These are phyloP conservation scores for Shinisaurus crocodilurus DNA, from an alignment of 2,113 vertebrate species.

Conservation along the genomic window DNA sequence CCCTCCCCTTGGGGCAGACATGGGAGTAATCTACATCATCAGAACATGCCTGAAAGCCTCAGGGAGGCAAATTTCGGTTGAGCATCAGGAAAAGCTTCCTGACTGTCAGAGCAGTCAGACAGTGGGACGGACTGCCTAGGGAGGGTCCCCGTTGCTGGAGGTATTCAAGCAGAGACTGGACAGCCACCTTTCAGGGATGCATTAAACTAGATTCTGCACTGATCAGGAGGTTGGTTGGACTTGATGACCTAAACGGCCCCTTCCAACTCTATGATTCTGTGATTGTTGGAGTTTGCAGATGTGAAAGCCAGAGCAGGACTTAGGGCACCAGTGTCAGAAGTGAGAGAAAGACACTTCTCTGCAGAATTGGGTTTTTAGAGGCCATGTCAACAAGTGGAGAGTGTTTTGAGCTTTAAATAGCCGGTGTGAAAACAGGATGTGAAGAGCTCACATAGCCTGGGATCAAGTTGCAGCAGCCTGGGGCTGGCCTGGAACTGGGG, in stretches of 20 bases:
- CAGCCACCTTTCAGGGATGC: too few relatives aligned
- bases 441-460: not conserved
- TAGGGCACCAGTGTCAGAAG: not conserved
- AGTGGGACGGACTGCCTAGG: too few relatives aligned
- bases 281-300: not conserved
- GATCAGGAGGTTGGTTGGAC: too few relatives aligned
- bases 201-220: too few relatives aligned
- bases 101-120: too few relatives aligned
- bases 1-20: not conserved
- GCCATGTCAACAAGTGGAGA: not conserved
- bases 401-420: slow-evolving; percentile 36
- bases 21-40: not conserved
- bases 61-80: too few relatives aligned
- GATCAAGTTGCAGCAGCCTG: slow-evolving; percentile 13
- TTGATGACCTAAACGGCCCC: too few relatives aligned
- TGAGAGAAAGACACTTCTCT: not conserved
- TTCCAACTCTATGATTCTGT: too few relatives aligned
- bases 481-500: not conserved
- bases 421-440: slow-evolving; percentile 26
- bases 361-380: not conserved
- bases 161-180: too few relatives aligned
- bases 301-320: not conserved
- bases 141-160: too few relatives aligned
- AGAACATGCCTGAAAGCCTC: not conserved
- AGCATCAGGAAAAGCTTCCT: too few relatives aligned